Evolutionary conservation across 2,888 invertebrate species (phyloP).

Genomic region (Lepidocyrtinus sp.): DNA sequence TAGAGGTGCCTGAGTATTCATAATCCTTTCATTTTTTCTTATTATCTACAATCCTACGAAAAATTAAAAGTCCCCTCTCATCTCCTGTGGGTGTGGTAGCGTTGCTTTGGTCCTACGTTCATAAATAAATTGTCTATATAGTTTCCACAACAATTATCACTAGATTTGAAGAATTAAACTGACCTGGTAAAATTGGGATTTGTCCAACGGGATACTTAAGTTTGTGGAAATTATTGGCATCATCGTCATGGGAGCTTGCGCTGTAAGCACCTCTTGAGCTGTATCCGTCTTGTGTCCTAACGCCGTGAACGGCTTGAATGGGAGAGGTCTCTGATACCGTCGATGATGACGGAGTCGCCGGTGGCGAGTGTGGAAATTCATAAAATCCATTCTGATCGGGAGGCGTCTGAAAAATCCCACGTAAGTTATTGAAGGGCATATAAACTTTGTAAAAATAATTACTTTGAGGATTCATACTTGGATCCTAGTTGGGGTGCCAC

Average conservation of each 20-base stretch:
- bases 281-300: no score
- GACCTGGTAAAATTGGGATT: not conserved
- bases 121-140: not conserved
- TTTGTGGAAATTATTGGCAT: not conserved
- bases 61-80: not conserved
- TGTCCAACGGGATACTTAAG: not conserved
- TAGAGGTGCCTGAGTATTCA: no score
- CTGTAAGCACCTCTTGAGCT: no score
- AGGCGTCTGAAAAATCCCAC: not conserved
- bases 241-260: not conserved
- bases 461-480: no score
- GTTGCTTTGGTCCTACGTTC: not conserved
- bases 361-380: not conserved
- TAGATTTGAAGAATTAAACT: no score
- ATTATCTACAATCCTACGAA: not conserved
- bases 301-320: no score
- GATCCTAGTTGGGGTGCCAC: constrained; percentile 29
- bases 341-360: not conserved
- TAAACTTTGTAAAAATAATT: not conserved
- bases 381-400: not conserved
- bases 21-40: no score
- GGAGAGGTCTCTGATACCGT: not conserved
- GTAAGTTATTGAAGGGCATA: not conserved
- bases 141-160: not conserved
- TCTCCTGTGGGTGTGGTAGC: not conserved